Percentiles rank a stretch among this genome's conserved stretches.
Evolutionary conservation across 2,888 invertebrate species (phyloP).

Genomic region (Dolichomitus sp.): DNA sequence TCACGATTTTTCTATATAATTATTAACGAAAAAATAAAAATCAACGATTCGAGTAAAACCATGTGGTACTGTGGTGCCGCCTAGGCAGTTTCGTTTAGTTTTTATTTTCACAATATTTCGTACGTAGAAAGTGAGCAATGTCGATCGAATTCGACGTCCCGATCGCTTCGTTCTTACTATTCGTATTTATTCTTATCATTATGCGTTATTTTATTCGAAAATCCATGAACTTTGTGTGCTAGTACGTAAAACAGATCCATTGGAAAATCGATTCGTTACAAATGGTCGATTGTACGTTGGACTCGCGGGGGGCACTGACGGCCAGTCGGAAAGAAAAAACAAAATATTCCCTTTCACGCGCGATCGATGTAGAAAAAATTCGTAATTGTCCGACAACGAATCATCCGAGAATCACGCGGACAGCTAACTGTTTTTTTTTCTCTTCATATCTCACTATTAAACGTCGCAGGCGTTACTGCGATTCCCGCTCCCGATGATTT

Average conservation of each 20-base stretch:
- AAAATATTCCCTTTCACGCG: conserved; percentile 17
- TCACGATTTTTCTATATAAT: conserved; percentile 11
- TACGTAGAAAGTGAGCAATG: conserved; percentile 56
- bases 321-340: conserved; percentile 13
- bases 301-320: conserved; percentile 12
- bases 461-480: conserved; percentile 26
- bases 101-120: conserved; percentile 22
- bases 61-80: conserved; percentile 36
- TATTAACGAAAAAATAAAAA: conserved; percentile 31
- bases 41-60: conserved; percentile 52
- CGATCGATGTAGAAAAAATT: conserved; percentile 48
- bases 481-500: not conserved
- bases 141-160: conserved; percentile 34
- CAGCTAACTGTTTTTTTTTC: conserved; percentile 12
- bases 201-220: conserved; percentile 46
- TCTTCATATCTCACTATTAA: conserved; percentile 31
- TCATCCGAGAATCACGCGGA: conserved; percentile 32
- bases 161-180: not conserved
- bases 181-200: conserved; percentile 45
- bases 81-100: conserved; percentile 52
- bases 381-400: conserved; percentile 23
- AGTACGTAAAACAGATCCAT: conserved; percentile 42
- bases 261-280: conserved; percentile 35
- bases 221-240: conserved; percentile 60
- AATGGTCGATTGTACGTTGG: conserved; percentile 43